Evolutionary conservation across 2,797 vertebrate species (phyloP).

Genomic region (Hemibagrus guttatus): DNA sequence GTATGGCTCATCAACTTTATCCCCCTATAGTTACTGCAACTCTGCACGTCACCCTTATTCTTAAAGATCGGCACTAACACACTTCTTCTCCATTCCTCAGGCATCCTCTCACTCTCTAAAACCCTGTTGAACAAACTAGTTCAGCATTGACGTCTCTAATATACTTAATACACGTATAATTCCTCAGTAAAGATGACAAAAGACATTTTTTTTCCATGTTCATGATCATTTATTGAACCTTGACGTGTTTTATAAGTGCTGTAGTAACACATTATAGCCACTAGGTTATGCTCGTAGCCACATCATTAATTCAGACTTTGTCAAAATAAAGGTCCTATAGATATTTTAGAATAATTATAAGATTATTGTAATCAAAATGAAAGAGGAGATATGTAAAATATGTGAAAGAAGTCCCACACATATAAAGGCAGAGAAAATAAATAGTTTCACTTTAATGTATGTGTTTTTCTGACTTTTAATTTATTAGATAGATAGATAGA

Average conservation of each 20-base stretch:
- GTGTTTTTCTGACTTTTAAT: neutral
- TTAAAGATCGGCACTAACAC: too few species aligned
- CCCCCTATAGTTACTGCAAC: too few species aligned
- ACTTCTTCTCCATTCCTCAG: too few species aligned
- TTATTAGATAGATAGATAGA: neutral
- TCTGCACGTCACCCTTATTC: too few species aligned
- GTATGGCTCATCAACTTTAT: too few species aligned
- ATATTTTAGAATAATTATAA: neutral
- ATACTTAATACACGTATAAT: neutral
- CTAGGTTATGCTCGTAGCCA: neutral
- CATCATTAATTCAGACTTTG: neutral
- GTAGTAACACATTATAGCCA: neutral
- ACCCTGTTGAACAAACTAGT: too few species aligned
- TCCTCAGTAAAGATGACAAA: neutral
- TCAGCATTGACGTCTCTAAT: neutral
- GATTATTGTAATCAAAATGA: neutral
- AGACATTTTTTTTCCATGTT: neutral
- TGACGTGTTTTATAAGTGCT: neutral
- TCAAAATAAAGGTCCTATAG: neutral
- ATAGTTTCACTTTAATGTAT: neutral
- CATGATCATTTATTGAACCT: neutral
- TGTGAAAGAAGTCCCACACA: neutral
- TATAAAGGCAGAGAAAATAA: neutral
- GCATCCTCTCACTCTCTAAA: too few species aligned
- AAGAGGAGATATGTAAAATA: neutral